Evolutionary conservation across 35 echinoderm and acorn worm species (phyloP).

Genomic region (Diadema setosum): DNA sequence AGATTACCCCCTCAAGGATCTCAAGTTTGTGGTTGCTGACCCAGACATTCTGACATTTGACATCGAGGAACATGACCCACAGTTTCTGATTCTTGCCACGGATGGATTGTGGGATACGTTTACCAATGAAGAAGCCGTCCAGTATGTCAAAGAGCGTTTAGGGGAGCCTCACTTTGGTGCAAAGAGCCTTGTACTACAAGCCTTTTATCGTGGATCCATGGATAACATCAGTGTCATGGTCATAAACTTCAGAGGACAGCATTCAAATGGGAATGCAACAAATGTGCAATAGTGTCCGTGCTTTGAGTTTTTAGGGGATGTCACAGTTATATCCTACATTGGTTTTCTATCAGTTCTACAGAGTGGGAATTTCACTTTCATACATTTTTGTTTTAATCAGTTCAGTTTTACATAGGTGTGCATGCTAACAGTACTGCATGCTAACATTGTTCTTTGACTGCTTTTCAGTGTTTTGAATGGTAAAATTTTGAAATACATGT

Average conservation of each 20-base stretch:
- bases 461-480: no score
- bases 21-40: slow-evolving; percentile 76
- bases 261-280: neutral
- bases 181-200: slow-evolving; percentile 83
- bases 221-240: slow-evolving; percentile 99
- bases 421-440: no score
- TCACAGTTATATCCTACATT: no score
- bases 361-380: no score
- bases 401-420: no score
- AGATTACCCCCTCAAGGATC: slow-evolving; percentile 85
- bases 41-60: slow-evolving; percentile 80
- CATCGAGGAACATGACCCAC: slow-evolving; percentile 40
- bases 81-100: slow-evolving; percentile 86
- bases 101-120: slow-evolving; percentile 98
- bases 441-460: no score
- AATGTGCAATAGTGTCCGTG: neutral
- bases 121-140: slow-evolving; percentile 88
- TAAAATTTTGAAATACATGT: no score
- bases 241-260: slow-evolving; percentile 38
- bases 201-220: slow-evolving; percentile 69
- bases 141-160: slow-evolving; percentile 75
- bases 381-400: no score
- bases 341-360: no score
- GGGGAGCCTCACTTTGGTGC: slow-evolving; percentile 87
- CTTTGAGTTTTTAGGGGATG: neutral